Evolutionary conservation across 2,888 invertebrate species (phyloP).

Genomic region (Crossocerus cetratus): DNA sequence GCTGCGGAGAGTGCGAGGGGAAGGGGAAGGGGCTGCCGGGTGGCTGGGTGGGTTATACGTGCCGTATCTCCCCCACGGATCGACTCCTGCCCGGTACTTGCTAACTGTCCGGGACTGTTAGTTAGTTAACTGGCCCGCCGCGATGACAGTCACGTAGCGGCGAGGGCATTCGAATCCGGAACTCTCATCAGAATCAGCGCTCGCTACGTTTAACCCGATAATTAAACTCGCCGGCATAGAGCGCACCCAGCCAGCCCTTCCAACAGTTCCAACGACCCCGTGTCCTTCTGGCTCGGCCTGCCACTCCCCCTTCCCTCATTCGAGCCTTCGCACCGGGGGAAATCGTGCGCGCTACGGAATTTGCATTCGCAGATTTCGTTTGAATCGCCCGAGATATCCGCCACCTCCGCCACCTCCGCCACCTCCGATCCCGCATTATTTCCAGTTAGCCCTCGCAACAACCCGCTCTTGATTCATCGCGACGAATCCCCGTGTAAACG

Average conservation of each 20-base stretch:
- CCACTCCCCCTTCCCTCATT: conserved; percentile 35
- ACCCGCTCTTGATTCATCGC: conserved; percentile 48
- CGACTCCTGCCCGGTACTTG: conserved; percentile 71
- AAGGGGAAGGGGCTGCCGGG: conserved; percentile 14
- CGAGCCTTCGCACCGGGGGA: conserved; percentile 65
- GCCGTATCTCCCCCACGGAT: conserved; percentile 75
- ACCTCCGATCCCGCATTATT: conserved; percentile 56
- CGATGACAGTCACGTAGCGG: conserved; percentile 75
- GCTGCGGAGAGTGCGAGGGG: conserved; percentile 18
- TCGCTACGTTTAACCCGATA: conserved; percentile 77
- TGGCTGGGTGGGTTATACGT: conserved; percentile 66
- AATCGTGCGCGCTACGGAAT: conserved; percentile 72
- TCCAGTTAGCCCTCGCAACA: conserved; percentile 29
- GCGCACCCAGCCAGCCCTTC: conserved; percentile 19
- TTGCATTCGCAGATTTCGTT: conserved; percentile 71
- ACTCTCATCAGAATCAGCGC: conserved; percentile 76
- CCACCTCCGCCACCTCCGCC: conserved; percentile 33
- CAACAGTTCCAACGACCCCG: conserved; percentile 8
- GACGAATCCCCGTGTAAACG: too few species aligned
- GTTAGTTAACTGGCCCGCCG: conserved; percentile 76
- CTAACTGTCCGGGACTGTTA: conserved; percentile 72
- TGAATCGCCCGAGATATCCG: conserved; percentile 37
- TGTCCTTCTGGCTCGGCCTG: conserved; percentile 5
- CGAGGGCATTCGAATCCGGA: conserved; percentile 75
- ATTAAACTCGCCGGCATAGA: conserved; percentile 69